These are phyloP conservation scores for Lasius platythorax DNA, from an alignment of 2,888 invertebrate genomes.

Conservation along the genomic window DNA sequence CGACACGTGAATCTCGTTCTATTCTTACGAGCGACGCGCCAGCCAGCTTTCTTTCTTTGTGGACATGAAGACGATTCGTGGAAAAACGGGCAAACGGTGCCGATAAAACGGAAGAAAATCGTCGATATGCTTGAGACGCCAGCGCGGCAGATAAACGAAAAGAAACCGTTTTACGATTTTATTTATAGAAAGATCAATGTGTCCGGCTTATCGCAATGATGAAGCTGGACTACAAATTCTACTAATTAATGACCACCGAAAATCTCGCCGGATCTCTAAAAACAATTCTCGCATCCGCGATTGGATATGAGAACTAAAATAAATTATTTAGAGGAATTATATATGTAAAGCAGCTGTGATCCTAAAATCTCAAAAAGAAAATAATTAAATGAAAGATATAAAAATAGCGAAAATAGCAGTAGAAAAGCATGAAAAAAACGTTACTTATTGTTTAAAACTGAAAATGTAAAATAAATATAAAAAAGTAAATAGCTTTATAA, in stretches of 20 bases:
- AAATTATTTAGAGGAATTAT: constrained; percentile 2
- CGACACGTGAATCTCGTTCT: constrained; percentile 48
- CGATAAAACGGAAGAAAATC: constrained; percentile 65
- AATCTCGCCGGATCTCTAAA: constrained; percentile 19
- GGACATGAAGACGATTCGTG: constrained; percentile 60
- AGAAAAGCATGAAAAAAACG: neutral
- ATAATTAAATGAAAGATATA: neutral
- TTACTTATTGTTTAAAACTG: neutral
- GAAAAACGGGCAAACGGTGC: constrained; percentile 76
- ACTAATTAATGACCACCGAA: constrained; percentile 15
- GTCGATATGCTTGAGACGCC: constrained; percentile 48
- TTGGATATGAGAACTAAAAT: neutral
- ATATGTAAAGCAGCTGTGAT: neutral
- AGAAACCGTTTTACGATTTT: constrained; percentile 59
- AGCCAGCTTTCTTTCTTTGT: constrained; percentile 53
- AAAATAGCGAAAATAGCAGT: neutral
- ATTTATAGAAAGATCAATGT: constrained; percentile 52
- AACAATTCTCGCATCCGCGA: neutral
- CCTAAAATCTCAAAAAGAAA: neutral
- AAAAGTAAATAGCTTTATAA: neutral
- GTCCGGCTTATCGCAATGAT: neutral
- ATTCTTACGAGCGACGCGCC: constrained; percentile 61
- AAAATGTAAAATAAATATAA: neutral
- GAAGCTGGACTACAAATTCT: constrained; percentile 14
- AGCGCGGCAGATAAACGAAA: constrained; percentile 58